Percentiles rank a stretch among this genome's conserved stretches.
Conservation (phyloP, 2,888 invertebrate genomes). For the Neoaliturus tenellus region DNA sequence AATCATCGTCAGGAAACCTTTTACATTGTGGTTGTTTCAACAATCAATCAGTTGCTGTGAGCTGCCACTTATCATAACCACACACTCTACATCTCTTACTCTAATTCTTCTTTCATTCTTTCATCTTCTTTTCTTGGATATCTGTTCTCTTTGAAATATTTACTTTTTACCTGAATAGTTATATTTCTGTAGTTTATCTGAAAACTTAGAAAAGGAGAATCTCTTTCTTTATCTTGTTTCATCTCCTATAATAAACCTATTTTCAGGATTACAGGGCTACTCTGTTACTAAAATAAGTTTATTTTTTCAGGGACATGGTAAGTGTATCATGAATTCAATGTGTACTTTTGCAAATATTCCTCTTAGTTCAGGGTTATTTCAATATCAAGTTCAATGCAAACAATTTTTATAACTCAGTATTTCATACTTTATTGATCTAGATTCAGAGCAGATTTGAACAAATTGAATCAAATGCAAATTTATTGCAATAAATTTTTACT, state of each 20-base stretch:
- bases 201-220: background rate
- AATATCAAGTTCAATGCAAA: no score
- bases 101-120: conserved; percentile 5
- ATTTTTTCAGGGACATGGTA: background rate
- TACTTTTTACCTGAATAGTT: background rate
- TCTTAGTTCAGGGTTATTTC: background rate
- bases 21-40: no score
- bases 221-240: background rate
- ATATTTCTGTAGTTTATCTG: background rate
- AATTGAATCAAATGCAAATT: no score
- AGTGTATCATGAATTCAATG: background rate
- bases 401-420: no score
- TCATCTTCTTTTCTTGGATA: background rate
- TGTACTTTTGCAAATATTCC: background rate
- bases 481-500: no score
- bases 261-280: background rate
- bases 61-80: no score
- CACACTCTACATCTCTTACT: no score
- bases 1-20: no score
- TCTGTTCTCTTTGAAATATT: background rate
- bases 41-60: no score
- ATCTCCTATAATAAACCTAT: background rate
- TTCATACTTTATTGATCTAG: no score
- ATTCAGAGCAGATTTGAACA: no score
- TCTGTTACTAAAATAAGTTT: background rate